A percentile compares a stretch with the other conserved stretches of the same genome.
phyloP scores from a whole-genome alignment of 2,113 vertebrate species.

The Rhinolophus ferrumequinum region DNA sequence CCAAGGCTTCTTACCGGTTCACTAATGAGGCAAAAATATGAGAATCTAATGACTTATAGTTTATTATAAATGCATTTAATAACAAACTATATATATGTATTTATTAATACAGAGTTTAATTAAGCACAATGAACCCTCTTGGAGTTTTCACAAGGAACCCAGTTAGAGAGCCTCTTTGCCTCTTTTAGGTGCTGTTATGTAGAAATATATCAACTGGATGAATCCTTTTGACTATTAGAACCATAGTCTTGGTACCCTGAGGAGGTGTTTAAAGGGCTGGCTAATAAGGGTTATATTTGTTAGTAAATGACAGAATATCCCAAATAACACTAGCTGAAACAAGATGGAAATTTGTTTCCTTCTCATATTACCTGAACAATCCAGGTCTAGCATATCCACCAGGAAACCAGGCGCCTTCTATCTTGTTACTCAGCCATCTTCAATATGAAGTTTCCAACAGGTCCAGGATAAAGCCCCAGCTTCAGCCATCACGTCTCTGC shows the following conservation, averaged over 20 bases:
- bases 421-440: neutral
- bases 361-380: neutral
- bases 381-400: neutral
- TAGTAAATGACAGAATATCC: neutral
- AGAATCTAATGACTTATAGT: neutral
- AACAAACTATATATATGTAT: neutral
- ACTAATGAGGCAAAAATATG: neutral
- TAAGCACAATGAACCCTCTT: neutral
- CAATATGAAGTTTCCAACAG: neutral
- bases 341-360: neutral
- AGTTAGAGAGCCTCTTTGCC: neutral
- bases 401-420: neutral
- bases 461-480: neutral
- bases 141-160: neutral
- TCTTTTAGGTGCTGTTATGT: neutral
- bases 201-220: neutral
- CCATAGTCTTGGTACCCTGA: neutral
- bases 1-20: neutral
- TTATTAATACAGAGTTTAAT: neutral
- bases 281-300: neutral
- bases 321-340: neutral
- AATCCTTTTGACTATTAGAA: neutral
- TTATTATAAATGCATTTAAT: neutral
- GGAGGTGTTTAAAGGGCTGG: neutral
- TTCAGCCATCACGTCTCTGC: neutral